Evolutionary conservation across 2,797 vertebrate species (phyloP), one percentile per base, ranked within the genome.

Genomic region (Smutsia gigantea): DNA sequence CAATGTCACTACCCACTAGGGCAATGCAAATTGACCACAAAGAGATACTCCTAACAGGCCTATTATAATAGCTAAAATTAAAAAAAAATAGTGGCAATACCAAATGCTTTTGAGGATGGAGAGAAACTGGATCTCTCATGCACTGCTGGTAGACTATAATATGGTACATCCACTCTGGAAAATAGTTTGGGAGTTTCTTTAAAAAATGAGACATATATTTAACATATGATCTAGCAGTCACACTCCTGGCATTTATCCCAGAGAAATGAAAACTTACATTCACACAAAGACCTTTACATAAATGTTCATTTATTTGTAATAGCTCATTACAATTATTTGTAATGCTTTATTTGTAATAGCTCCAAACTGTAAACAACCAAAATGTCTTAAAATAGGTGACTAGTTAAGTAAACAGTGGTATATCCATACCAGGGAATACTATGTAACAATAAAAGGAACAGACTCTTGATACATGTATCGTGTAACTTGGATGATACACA

Each of bases 291-390:
- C n/a, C 21, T 87, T 92, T 72, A 71, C 3, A 74, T n/a, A 69
- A 63, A 27, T 87, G 23, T 90, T 87, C n/a, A 87, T 46, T 95
- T 66, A 75, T 82, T 90, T 72, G 29, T 77, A 91, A 83, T 66
- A 66, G 21, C 18, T 84, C 23, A 46, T 46, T 46, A 46, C 46
- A 46, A 46, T 46, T 46, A 46, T 46, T 46, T 46, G 46, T 46
- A 46, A 46, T 46, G 25, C 51, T 78, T 95, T 66, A 75, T 82
- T 90, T 72, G 29, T 77, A 91, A 83, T 66, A 72, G 25, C 18
- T 84, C 23, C 17, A 74, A 79, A 68, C 37, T 77, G 9, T 71
- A 68, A 94, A 88, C 10, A 90, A 39, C 19, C 14, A 57, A 86
- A 37, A 31, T 61, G 23, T 87, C 46, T n/a, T 83, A 42, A 51